A percentile compares a stretch with the other conserved stretches of the same genome.
These are phyloP conservation scores for Coregonus suidteri DNA, from an alignment of 2,797 vertebrate species.

Conservation along the genomic window DNA sequence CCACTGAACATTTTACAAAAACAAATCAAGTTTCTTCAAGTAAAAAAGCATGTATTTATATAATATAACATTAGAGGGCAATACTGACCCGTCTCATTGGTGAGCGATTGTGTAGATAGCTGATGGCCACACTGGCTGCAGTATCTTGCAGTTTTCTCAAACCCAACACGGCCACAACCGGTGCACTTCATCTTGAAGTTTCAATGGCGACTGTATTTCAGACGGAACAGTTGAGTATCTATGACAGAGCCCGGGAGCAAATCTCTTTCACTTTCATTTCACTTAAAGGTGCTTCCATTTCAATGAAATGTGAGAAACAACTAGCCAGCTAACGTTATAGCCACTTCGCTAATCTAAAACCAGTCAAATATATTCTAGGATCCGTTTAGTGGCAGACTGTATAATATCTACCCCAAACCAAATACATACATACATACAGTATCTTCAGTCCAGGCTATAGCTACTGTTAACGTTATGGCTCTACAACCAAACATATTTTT, in stretches of 20 bases:
- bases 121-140: constrained; percentile 71
- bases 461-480: too few relatives aligned
- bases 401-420: not conserved
- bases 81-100: constrained; percentile 54
- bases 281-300: too few relatives aligned
- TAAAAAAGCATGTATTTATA: not conserved
- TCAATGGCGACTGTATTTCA: constrained; percentile 30
- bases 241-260: not conserved
- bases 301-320: not conserved
- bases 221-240: not conserved
- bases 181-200: constrained; percentile 73
- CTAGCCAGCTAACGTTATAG: not conserved
- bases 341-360: not conserved
- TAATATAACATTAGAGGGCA: not conserved
- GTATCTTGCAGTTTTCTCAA: constrained; percentile 71
- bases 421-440: not conserved
- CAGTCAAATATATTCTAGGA: too few relatives aligned
- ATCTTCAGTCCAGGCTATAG: too few relatives aligned
- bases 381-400: not conserved
- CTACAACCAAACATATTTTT: too few relatives aligned
- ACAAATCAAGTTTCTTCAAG: too few relatives aligned
- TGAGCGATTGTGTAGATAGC: constrained; percentile 45
- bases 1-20: too few relatives aligned
- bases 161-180: constrained; percentile 33
- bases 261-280: constrained; percentile 67